phyloP scores from a whole-genome alignment of 1,140 invertebrate genomes.

The Drosophila leontia region DNA sequence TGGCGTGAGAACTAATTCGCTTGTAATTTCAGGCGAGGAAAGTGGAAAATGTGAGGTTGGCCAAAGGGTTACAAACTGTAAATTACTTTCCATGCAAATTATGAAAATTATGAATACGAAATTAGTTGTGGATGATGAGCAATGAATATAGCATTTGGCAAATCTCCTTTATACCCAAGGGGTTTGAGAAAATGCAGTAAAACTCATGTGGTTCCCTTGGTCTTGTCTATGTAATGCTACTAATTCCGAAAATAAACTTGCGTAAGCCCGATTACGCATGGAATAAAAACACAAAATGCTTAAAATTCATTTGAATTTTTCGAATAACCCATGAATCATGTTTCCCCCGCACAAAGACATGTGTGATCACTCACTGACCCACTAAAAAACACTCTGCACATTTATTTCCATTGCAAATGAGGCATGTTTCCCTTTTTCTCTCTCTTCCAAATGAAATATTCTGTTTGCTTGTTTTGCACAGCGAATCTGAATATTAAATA shows the following conservation, averaged over 20 bases:
- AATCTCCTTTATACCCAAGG: neutral
- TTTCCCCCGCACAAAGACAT: constrained; percentile 22
- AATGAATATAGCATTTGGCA: constrained; percentile 36
- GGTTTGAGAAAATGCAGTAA: constrained; percentile 1
- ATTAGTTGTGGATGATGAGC: constrained; percentile 48
- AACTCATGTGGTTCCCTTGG: constrained; percentile 10
- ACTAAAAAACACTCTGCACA: constrained; percentile 33
- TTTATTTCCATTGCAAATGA: constrained; percentile 55
- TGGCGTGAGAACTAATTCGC: constrained; percentile 76
- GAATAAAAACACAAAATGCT: neutral
- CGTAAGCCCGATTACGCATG: constrained; percentile 11
- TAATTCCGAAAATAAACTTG: constrained; percentile 12
- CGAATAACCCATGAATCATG: constrained; percentile 61
- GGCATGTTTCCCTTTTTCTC: constrained; percentile 13
- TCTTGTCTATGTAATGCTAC: neutral
- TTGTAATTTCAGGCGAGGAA: constrained; percentile 56
- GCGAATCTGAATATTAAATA: constrained; percentile 46
- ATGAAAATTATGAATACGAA: constrained; percentile 70
- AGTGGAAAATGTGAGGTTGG: constrained; percentile 33
- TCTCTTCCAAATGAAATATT: neutral
- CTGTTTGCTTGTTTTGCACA: constrained; percentile 19
- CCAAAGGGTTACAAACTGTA: constrained; percentile 27
- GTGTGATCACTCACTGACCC: constrained; percentile 40
- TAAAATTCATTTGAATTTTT: constrained; percentile 46
- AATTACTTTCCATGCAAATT: constrained; percentile 67